Evolutionary conservation across 2,888 invertebrate genomes (phyloP), one percentile per base, ranked within the genome.

Genomic region (Steromphala cineraria): DNA sequence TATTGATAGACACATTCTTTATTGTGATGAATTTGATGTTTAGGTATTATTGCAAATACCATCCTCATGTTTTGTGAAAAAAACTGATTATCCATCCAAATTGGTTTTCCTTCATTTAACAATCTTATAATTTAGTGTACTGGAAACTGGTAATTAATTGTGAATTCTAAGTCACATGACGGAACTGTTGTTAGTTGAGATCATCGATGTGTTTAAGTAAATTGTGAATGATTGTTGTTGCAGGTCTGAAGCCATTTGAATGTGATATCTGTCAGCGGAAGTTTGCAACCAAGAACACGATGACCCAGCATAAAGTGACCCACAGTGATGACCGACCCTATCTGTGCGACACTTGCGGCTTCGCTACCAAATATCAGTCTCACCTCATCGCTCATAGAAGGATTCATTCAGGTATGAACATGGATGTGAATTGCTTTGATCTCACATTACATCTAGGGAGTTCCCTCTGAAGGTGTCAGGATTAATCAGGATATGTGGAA

Each of bases 301-400:
- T 95, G 81, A 95, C 95, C 85, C 95, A 95, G 80, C 95, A 95
- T 90, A 91, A 94, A 89, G 93, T 94, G 62, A 94, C 94, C 0
- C 95, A 95, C 89, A 94, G 94, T 62, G 93, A 94, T 71, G 94
- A 94, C 10, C 94, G 95, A 83, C 95, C 94, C n/a, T 94, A 95
- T 85, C 93, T 95, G 0, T 96, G 96, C 90, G 95, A 95, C 83
- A 94, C 94, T n/a, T 96, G 96, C 92, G 95, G 95, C 10, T 96
- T 96, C 91, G 94, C 95, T 82, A 95, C 96, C 53, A 95, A 95
- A 90, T 95, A 95, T 90, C 94, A 95, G 84, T 95, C 95, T 86
- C 95, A 96, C 90, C 94, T 96, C 89, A 95, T 95, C 71, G 94
- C 95, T 17, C 96, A 96, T 91, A 95, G 95, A 87, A 93, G 95